These are phyloP conservation scores for Mola mola DNA, from an alignment of 2,113 vertebrate genomes.

Conservation along the genomic window DNA sequence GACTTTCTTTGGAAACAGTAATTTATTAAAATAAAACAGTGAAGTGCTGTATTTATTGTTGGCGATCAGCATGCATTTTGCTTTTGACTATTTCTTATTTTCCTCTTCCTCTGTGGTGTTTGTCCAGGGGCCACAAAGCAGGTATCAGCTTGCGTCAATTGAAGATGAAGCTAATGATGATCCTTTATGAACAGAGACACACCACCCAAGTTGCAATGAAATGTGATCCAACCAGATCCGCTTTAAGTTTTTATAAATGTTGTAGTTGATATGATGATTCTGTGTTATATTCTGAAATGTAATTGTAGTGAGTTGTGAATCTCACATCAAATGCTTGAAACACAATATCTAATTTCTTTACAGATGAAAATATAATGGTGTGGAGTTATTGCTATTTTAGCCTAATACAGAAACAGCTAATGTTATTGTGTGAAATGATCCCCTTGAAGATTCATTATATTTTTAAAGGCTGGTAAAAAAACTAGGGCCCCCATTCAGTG, in stretches of 20 bases:
- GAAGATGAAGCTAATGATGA: conserved; percentile 34
- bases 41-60: conserved; percentile 12
- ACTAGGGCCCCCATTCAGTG: too few species aligned
- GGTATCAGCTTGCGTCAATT: conserved; percentile 28
- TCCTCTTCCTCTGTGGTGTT: conserved; percentile 20
- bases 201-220: conserved; percentile 16
- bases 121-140: conserved; percentile 31
- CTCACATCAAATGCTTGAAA: too few species aligned
- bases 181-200: conserved; percentile 18
- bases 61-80: not conserved
- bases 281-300: too few species aligned
- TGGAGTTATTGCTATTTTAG: too few species aligned
- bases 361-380: too few species aligned
- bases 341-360: too few species aligned
- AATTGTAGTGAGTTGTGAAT: too few species aligned
- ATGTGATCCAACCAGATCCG: conserved; percentile 4
- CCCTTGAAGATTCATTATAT: too few species aligned
- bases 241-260: too few species aligned
- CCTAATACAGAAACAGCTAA: too few species aligned
- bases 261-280: not conserved
- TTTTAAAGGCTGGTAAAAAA: too few species aligned
- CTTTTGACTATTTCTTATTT: conserved; percentile 21
- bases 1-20: not conserved
- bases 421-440: too few species aligned
- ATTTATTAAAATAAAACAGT: conserved; percentile 16